phyloP scores from a whole-genome alignment of 2,888 invertebrate species.

The Drosophila peninsularis region DNA sequence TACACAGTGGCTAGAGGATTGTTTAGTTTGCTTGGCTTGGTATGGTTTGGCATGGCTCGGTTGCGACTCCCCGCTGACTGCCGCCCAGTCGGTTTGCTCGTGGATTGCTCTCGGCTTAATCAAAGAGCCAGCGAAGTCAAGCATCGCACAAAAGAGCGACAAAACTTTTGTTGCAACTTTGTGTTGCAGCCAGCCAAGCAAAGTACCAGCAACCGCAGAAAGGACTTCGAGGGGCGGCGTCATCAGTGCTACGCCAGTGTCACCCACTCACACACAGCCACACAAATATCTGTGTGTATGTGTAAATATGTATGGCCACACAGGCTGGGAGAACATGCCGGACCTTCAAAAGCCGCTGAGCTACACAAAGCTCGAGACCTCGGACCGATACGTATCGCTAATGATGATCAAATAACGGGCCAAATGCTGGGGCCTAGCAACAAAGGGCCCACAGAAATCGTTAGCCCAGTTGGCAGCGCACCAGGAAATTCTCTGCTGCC shows the following conservation, averaged over 20 bases:
- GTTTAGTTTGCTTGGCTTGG: slow-evolving; percentile 14
- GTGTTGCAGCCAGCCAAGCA: slow-evolving; percentile 63
- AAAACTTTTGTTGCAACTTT: slow-evolving; percentile 72
- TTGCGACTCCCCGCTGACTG: slow-evolving; percentile 24
- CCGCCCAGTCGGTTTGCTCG: slow-evolving; percentile 2
- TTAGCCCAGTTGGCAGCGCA: slow-evolving; percentile 76
- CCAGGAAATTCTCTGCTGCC: slow-evolving; percentile 60
- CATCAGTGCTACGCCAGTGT: slow-evolving; percentile 46
- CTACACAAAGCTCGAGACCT: slow-evolving; percentile 42
- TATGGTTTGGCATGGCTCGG: neutral
- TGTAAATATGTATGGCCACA: slow-evolving; percentile 5
- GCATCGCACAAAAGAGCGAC: slow-evolving; percentile 55
- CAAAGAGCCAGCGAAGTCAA: slow-evolving; percentile 62
- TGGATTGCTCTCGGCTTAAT: slow-evolving; percentile 57
- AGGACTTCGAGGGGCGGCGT: slow-evolving; percentile 31
- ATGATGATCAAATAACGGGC: slow-evolving; percentile 79
- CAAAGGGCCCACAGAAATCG: slow-evolving; percentile 65
- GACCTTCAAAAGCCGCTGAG: slow-evolving; percentile 35
- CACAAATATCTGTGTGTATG: neutral
- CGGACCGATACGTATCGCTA: slow-evolving; percentile 74
- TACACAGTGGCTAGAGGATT: slow-evolving; percentile 48
- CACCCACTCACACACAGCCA: slow-evolving; percentile 33
- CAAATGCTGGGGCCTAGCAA: slow-evolving; percentile 51
- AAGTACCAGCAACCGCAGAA: slow-evolving; percentile 46
- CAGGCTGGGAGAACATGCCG: slow-evolving; percentile 28